phyloP scores from a whole-genome alignment of 35 echinoderm and acorn worm species.

The Heliocidaris tuberculata region DNA sequence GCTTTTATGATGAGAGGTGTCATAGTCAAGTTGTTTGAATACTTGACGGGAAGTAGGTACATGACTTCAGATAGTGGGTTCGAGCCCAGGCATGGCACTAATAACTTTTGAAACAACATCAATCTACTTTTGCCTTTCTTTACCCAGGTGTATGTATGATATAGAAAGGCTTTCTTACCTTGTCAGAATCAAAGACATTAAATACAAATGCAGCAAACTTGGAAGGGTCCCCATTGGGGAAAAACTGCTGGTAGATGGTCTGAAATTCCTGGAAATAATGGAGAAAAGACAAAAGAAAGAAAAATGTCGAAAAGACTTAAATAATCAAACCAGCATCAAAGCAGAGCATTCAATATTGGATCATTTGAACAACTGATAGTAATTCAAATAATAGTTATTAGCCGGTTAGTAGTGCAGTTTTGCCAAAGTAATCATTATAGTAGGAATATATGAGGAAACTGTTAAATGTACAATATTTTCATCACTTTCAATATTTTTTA shows the following conservation, averaged over 20 bases:
- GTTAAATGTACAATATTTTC: neutral
- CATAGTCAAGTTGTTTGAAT: no score
- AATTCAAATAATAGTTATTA: no score
- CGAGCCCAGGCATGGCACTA: no score
- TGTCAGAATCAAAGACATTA: conserved; percentile 96
- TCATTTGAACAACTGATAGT: no score
- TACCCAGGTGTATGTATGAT: no score
- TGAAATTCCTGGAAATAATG: conserved; percentile 84
- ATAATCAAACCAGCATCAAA: neutral
- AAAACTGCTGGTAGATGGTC: conserved; percentile 99
- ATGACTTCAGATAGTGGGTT: no score
- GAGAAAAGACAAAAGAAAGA: neutral
- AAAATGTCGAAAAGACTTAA: neutral
- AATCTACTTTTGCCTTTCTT: no score
- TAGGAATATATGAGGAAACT: neutral
- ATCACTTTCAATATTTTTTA: no score
- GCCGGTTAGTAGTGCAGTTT: no score
- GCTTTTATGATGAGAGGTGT: no score
- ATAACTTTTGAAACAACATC: no score
- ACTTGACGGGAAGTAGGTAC: no score
- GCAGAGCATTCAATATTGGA: neutral
- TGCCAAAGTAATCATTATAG: neutral
- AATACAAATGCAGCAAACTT: conserved; percentile 98
- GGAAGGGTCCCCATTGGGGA: conserved; percentile 93
- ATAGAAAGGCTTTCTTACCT: conserved; percentile 52